Evolutionary conservation across 2,797 vertebrate genomes (phyloP).

Genomic region (Phrynocephalus forsythii): DNA sequence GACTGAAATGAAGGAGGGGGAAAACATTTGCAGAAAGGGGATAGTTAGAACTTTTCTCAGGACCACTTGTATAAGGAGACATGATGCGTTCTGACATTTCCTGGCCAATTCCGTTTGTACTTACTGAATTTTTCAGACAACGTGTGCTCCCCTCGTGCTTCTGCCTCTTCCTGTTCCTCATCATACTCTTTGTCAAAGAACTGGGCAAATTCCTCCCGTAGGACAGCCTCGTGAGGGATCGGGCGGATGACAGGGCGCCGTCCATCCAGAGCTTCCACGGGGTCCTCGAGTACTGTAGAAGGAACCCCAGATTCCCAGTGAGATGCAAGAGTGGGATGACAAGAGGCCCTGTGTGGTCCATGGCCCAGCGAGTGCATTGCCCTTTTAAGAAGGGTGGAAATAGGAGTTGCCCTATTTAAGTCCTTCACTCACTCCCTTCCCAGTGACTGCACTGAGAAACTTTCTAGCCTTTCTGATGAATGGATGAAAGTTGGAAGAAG

Average conservation of each 20-base stretch:
- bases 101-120: conserved; percentile 10
- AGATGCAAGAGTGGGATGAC: neutral
- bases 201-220: conserved; percentile 82
- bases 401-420: too few relatives aligned
- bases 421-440: too few relatives aligned
- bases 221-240: conserved; percentile 81
- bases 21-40: too few relatives aligned
- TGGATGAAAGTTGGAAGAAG: too few relatives aligned
- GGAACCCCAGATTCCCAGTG: neutral
- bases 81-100: fast-evolving
- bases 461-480: too few relatives aligned
- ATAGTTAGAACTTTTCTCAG: fast-evolving
- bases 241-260: conserved; percentile 72
- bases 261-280: conserved; percentile 68
- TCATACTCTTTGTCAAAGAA: conserved; percentile 81
- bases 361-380: too few relatives aligned
- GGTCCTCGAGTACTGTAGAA: conserved; percentile 74
- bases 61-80: neutral
- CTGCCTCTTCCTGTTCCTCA: conserved; percentile 85
- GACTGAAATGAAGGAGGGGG: too few relatives aligned
- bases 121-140: conserved; percentile 90
- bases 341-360: neutral
- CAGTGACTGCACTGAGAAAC: too few relatives aligned
- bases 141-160: conserved; percentile 88
- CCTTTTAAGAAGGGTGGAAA: too few relatives aligned